These are phyloP conservation scores for Papilio aristodemus DNA, from an alignment of 1,140 invertebrate genomes.

Conservation along the genomic window DNA sequence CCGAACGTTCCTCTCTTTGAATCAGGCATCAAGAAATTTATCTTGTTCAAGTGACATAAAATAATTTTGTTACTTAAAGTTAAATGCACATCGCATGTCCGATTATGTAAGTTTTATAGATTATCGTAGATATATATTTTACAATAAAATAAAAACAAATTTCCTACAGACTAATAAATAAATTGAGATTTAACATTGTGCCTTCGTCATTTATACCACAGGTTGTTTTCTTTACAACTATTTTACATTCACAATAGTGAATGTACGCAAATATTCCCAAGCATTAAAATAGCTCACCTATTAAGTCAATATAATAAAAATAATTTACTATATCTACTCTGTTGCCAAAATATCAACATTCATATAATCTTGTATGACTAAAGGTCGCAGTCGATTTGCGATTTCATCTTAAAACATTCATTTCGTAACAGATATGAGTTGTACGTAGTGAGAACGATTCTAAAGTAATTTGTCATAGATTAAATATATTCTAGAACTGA, in stretches of 20 bases:
- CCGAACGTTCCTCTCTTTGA: too few relatives aligned
- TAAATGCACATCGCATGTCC: too few relatives aligned
- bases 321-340: constrained; percentile 31
- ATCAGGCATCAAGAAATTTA: too few relatives aligned
- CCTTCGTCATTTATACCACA: constrained; percentile 2
- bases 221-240: not conserved
- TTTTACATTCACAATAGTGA: constrained; percentile 29
- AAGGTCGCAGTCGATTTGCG: constrained; percentile 25
- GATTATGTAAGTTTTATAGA: not conserved
- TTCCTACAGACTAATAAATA: constrained; percentile 12
- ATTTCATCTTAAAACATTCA: constrained; percentile 22
- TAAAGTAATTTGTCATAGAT: constrained; percentile 14
- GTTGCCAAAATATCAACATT: constrained; percentile 28
- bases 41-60: too few relatives aligned
- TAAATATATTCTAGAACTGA: constrained; percentile 4
- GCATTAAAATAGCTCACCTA: constrained; percentile 27
- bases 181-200: constrained; percentile 28
- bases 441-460: constrained; percentile 15
- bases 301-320: constrained; percentile 25
- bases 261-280: not conserved
- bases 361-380: constrained; percentile 31
- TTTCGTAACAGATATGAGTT: constrained; percentile 29
- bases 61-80: too few relatives aligned
- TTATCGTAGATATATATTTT: constrained; percentile 7
- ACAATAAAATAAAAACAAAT: constrained; percentile 8